Evolutionary conservation across 64 coral and sea anemone species (phyloP).

Genomic region (Stichodactyla mertensii): DNA sequence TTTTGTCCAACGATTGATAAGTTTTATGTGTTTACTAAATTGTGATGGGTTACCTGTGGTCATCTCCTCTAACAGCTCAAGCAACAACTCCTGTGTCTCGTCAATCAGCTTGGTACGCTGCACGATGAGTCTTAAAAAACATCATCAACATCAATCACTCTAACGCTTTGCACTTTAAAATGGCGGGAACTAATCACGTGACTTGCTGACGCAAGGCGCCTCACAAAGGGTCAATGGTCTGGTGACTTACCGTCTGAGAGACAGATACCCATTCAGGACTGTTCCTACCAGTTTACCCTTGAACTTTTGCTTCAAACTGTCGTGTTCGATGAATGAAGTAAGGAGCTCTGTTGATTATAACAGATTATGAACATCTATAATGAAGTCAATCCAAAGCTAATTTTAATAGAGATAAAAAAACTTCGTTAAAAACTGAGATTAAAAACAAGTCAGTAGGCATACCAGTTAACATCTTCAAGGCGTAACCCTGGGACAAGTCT

Average conservation of each 20-base stretch:
- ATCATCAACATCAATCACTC: background rate
- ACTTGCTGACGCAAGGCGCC: no score
- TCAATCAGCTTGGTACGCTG: slow-evolving; percentile 91
- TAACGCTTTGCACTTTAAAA: background rate
- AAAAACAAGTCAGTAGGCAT: background rate
- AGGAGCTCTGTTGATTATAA: slow-evolving; percentile 62
- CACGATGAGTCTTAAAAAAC: slow-evolving; percentile 59
- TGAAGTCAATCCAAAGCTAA: background rate
- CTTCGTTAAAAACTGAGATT: background rate
- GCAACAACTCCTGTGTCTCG: slow-evolving; percentile 84
- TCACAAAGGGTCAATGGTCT: no score
- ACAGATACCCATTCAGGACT: slow-evolving; percentile 93
- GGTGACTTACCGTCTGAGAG: slow-evolving; percentile 69
- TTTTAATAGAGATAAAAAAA: background rate
- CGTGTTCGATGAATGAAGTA: slow-evolving; percentile 89
- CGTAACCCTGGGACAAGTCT: slow-evolving; percentile 96
- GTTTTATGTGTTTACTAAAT: background rate
- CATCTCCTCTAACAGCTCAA: slow-evolving; percentile 89
- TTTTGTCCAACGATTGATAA: background rate
- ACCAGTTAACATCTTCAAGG: slow-evolving; percentile 95
- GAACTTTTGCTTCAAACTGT: slow-evolving; percentile 96
- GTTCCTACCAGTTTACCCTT: slow-evolving; percentile 93
- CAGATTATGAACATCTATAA: background rate
- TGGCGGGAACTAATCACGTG: slow-evolving; percentile 1
- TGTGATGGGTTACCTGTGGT: slow-evolving; percentile 61